Conservation (phyloP, 2,113 vertebrate species). For the Manacus vitellinus region DNA sequence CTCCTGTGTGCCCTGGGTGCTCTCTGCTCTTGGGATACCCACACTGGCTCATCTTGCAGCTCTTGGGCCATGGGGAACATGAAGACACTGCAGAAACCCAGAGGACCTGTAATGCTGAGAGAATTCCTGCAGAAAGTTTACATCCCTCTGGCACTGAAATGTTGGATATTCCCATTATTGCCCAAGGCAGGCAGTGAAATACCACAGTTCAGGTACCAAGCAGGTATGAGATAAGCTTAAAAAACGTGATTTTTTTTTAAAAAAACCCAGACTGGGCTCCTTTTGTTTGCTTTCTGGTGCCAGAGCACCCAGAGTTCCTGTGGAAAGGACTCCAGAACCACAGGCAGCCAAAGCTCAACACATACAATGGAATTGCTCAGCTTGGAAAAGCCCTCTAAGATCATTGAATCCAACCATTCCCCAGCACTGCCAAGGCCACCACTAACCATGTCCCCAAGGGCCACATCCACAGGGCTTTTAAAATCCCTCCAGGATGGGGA, state of each 20-base stretch:
- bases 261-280: neutral
- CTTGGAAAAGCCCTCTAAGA: neutral
- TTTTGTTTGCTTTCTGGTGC: neutral
- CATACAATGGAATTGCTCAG: neutral
- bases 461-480: neutral
- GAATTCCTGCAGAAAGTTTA: neutral
- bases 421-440: neutral
- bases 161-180: neutral
- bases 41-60: neutral
- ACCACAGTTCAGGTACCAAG: neutral
- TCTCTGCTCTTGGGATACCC: neutral
- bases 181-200: neutral
- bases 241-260: neutral
- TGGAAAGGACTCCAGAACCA: neutral
- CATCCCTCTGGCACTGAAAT: neutral
- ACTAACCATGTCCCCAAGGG: neutral
- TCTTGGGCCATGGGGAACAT: rapidly evolving
- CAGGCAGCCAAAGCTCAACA: neutral
- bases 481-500: neutral
- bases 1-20: neutral
- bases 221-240: neutral
- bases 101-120: neutral
- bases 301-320: neutral
- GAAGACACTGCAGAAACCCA: neutral
- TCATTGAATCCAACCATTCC: neutral